Evolutionary conservation across 2,888 invertebrate genomes (phyloP).

Genomic region (Drosophila histrio): DNA sequence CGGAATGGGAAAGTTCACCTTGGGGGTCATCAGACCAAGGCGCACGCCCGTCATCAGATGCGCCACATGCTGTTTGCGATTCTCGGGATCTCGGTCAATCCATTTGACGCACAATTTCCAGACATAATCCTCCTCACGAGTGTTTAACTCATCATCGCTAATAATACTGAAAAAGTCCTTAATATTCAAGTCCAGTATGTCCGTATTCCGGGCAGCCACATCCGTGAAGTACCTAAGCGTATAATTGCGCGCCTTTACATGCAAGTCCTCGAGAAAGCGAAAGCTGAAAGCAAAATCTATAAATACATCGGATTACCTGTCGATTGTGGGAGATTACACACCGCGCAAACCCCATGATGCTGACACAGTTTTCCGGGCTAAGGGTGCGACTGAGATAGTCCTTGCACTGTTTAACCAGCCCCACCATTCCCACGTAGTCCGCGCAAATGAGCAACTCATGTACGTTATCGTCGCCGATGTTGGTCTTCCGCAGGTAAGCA

Average conservation of each 20-base stretch:
- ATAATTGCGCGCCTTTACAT: constrained; percentile 88
- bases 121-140: constrained; percentile 93
- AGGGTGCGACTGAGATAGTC: constrained; percentile 89
- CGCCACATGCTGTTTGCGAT: constrained; percentile 90
- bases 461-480: constrained; percentile 91
- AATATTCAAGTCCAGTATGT: constrained; percentile 89
- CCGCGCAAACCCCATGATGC: constrained; percentile 93
- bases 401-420: constrained; percentile 92
- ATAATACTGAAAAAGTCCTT: constrained; percentile 91
- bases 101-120: constrained; percentile 94
- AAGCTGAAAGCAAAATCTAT: constrained; percentile 64
- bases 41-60: constrained; percentile 92
- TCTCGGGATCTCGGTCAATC: constrained; percentile 91
- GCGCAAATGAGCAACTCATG: constrained; percentile 92
- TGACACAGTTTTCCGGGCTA: constrained; percentile 91
- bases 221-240: constrained; percentile 91
- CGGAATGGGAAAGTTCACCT: constrained; percentile 82
- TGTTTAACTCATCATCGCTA: constrained; percentile 93
- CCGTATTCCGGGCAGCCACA: constrained; percentile 89
- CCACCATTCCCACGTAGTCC: constrained; percentile 94
- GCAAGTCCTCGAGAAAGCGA: constrained; percentile 85
- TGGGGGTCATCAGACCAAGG: constrained; percentile 92
- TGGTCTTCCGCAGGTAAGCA: constrained; percentile 92
- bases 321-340: constrained; percentile 61
- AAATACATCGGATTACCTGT: constrained; percentile 49